Base-by-base conservation (phyloP, 2,797 vertebrate genomes). In the Danio aesculapii region DNA sequence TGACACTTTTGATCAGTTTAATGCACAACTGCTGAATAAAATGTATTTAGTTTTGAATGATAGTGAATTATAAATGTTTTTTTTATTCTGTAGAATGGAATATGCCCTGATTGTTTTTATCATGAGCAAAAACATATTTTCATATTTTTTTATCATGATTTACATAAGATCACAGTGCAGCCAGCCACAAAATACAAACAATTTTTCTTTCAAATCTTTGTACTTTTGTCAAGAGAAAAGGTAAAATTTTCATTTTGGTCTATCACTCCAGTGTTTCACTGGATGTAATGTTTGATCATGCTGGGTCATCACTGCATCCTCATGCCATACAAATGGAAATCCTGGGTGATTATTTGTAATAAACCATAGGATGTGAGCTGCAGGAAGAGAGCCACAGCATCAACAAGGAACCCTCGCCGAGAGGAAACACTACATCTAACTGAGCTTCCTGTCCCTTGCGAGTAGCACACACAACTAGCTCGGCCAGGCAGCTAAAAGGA, bases 391-490 rank as follows among this genome's bases (percentile, higher is more conserved):
- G 49, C 41, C 41, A 78, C 58, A 46, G 39, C 67, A 82, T 39
- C 43, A 39, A 66, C 78, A 61, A 55, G 39, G 67, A 76, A 44
- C 14, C 63, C 46, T 63, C 52, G 47, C 14, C 43, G 47, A 68
- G 72, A 86, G 86, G 85, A 88, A 88, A 81, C 66, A 19, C 81
- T 81, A 78, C 83, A 71, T 75, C 43, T 67, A 75, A 74, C 73
- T 62, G 57, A 81, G 79, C 44, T 72, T 88, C 81, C 85, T 82
- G 67, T 84, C 79, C 72, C 46, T 73, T 71, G 41, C 13, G 21
- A 52, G 50, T 53, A 44, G 73, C 64, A 50, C 14, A 46, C 50
- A 68, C 53, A 21, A 74, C 14, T n/a, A 63, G 67, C 72, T 77
- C 44, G 2, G 55, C 44, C 55, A 64, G 55, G 44, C 4, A 50